Percentiles rank a stretch among this genome's conserved stretches.
Evolutionary conservation across 2,797 vertebrate species (phyloP).

Genomic region (Trachops cirrhosus): DNA sequence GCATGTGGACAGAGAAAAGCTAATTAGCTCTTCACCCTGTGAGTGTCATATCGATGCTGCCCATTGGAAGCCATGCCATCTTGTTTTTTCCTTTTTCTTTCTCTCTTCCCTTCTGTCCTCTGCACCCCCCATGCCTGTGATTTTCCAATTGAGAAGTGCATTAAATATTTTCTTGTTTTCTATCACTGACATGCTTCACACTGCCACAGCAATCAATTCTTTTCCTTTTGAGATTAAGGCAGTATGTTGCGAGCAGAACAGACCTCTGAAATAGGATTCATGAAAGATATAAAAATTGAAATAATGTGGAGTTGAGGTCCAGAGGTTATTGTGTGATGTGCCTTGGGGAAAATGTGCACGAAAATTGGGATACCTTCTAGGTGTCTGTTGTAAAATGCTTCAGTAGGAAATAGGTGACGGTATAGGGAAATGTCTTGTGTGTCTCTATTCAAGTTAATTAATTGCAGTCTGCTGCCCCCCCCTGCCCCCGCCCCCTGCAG

Average conservation of each 20-base stretch:
- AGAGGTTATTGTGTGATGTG: slow-evolving; percentile 41
- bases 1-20: slow-evolving; percentile 22
- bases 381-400: slow-evolving; percentile 38
- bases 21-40: slow-evolving; percentile 72
- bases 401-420: slow-evolving; percentile 12
- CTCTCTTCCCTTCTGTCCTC: background rate
- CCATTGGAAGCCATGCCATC: slow-evolving; percentile 35
- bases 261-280: slow-evolving; percentile 35
- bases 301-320: slow-evolving; percentile 39
- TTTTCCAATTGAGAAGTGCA: slow-evolving; percentile 53
- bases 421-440: background rate
- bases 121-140: background rate
- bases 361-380: slow-evolving; percentile 36
- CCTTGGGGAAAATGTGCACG: slow-evolving; percentile 49
- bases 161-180: slow-evolving; percentile 58
- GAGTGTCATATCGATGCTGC: slow-evolving; percentile 51
- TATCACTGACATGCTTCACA: slow-evolving; percentile 36
- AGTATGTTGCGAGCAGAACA: slow-evolving; percentile 42
- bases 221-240: slow-evolving; percentile 40
- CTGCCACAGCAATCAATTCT: slow-evolving; percentile 53
- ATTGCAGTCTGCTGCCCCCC: slow-evolving; percentile 27
- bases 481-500: background rate
- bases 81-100: slow-evolving; percentile 32
- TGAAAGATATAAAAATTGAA: slow-evolving; percentile 39
- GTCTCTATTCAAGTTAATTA: slow-evolving; percentile 32